Evolutionary conservation across 2,797 vertebrate genomes (phyloP).

Genomic region (Chaetophractus vellerosus): DNA sequence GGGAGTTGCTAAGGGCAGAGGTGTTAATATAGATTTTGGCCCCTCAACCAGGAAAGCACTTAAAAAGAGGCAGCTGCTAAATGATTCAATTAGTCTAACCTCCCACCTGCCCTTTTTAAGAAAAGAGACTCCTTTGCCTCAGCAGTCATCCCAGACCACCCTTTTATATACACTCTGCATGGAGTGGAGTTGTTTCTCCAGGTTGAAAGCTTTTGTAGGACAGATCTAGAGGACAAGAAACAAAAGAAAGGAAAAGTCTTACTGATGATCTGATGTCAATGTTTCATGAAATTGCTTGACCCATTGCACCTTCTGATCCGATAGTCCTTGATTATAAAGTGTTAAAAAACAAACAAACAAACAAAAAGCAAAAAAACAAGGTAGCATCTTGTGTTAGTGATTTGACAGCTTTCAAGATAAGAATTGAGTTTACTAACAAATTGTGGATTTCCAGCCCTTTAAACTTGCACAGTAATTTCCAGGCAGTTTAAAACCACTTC

Average conservation of each 20-base stretch:
- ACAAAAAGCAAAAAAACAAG: neutral
- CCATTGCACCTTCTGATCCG: neutral
- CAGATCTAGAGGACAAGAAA: neutral
- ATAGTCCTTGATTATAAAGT: neutral
- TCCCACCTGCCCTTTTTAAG: slow-evolving; percentile 65
- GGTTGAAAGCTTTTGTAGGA: slow-evolving; percentile 43
- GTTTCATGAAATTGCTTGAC: slow-evolving; percentile 52
- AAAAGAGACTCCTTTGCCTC: slow-evolving; percentile 16
- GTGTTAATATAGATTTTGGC: slow-evolving; percentile 73
- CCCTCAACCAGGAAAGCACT: slow-evolving; percentile 72
- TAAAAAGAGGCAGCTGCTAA: slow-evolving; percentile 65
- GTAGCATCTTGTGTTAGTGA: neutral
- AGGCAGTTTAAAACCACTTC: slow-evolving; percentile 74
- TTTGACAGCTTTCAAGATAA: slow-evolving; percentile 59
- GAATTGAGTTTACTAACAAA: slow-evolving; percentile 50
- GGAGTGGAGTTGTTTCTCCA: slow-evolving; percentile 12
- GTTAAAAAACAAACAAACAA: neutral
- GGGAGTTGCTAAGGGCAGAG: slow-evolving; percentile 62
- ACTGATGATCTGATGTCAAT: neutral
- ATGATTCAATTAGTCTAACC: slow-evolving; percentile 75
- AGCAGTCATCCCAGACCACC: neutral
- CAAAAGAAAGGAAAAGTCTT: neutral
- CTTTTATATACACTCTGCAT: neutral
- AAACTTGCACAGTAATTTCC: slow-evolving; percentile 78
- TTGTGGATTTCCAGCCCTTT: slow-evolving; percentile 66